These are phyloP conservation scores for Sebastes taczanowskii DNA, from an alignment of 2,797 vertebrate genomes.

Conservation along the genomic window DNA sequence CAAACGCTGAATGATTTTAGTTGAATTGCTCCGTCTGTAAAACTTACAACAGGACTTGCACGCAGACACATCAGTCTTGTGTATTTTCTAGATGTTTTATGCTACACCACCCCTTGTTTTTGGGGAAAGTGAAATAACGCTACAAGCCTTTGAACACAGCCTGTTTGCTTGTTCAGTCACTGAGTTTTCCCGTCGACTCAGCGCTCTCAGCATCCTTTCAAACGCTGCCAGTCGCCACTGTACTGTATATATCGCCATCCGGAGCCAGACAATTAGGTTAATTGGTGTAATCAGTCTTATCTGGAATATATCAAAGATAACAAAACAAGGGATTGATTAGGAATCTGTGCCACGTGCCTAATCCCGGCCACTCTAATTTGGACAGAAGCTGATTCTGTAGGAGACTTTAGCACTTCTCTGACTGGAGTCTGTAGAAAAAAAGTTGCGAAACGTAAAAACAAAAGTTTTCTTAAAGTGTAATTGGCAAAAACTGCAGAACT, in stretches of 20 bases:
- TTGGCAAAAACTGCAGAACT: constrained; percentile 29
- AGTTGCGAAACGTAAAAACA: constrained; percentile 5
- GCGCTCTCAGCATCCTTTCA: constrained; percentile 49
- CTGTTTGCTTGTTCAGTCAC: constrained; percentile 27
- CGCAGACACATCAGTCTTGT: constrained; percentile 15
- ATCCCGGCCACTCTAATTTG: constrained; percentile 36
- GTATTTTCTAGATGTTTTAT: constrained; percentile 10
- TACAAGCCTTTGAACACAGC: constrained; percentile 23
- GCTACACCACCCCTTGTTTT: constrained; percentile 24
- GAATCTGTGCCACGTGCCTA: constrained; percentile 38
- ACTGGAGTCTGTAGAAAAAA: constrained; percentile 10
- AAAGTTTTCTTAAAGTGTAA: constrained; percentile 29
- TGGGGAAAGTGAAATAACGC: constrained; percentile 9
- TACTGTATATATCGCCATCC: constrained; percentile 35
- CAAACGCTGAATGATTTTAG: constrained; percentile 36
- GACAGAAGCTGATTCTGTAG: constrained; percentile 20
- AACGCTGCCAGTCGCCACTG: constrained; percentile 49
- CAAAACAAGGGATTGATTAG: constrained; percentile 73
- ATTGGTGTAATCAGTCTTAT: constrained; percentile 79
- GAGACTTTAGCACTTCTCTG: constrained; percentile 30
- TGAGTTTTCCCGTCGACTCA: constrained; percentile 48
- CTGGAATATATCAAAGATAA: constrained; percentile 71
- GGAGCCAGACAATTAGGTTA: constrained; percentile 71
- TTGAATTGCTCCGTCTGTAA: constrained; percentile 33
- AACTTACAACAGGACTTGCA: background rate